Conservation (phyloP, 2,888 invertebrate species). For the Ophion slaviceki region DNA sequence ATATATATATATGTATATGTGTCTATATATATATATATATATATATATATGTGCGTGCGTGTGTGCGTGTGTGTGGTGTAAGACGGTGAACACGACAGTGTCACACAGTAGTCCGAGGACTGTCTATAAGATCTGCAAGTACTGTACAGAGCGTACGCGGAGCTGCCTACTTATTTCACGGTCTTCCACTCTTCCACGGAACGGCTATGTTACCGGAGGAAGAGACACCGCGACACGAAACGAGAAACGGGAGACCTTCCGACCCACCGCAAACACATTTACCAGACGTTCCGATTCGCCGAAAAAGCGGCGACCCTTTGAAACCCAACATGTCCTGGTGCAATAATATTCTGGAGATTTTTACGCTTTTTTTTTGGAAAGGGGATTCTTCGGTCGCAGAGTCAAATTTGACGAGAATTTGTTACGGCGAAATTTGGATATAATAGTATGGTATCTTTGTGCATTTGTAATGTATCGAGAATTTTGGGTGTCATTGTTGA, state of each 20-base stretch:
- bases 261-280: slow-evolving; percentile 24
- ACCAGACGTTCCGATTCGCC: slow-evolving; percentile 13
- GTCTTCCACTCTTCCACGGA: slow-evolving; percentile 62
- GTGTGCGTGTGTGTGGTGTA: not conserved
- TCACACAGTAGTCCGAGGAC: slow-evolving; percentile 52
- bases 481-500: not conserved
- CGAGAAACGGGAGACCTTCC: slow-evolving; percentile 39
- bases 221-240: slow-evolving; percentile 15
- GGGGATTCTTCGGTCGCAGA: no score
- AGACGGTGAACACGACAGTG: slow-evolving; percentile 38
- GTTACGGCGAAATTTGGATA: not conserved
- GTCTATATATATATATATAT: no score
- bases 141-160: not conserved
- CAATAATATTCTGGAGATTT: no score
- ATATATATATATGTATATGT: no score
- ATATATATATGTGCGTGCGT: not conserved
- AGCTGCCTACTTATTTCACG: slow-evolving; percentile 61
- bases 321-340: not conserved
- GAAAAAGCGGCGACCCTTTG: not conserved
- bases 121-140: not conserved
- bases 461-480: no score
- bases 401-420: not conserved
- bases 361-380: no score
- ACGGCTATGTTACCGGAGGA: slow-evolving; percentile 24
- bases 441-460: no score